Percentiles rank a stretch among this genome's conserved stretches.
Conservation (phyloP, 2,888 invertebrate genomes). For the Orchestes rusci region DNA sequence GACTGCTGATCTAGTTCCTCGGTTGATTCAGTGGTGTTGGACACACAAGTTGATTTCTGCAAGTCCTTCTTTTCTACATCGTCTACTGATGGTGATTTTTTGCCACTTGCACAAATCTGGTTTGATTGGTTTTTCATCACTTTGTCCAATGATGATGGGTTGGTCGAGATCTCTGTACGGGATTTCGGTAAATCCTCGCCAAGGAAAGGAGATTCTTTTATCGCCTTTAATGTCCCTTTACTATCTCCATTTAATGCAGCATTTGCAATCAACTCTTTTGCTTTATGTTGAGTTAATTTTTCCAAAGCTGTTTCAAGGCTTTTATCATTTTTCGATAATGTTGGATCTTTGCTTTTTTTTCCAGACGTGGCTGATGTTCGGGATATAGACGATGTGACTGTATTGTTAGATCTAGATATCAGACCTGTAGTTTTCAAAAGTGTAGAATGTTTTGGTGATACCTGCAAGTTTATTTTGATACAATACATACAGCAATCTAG, state of each 20-base stretch:
- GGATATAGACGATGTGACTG: conserved; percentile 7
- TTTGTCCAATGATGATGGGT: too few species aligned
- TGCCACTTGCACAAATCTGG: too few species aligned
- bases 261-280: conserved; percentile 32
- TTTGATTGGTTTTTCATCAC: too few species aligned
- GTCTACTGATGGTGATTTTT: too few species aligned
- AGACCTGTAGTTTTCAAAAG: neutral
- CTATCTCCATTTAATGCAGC: too few species aligned
- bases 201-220: conserved; percentile 2
- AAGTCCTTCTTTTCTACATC: too few species aligned
- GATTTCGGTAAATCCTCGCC: too few species aligned
- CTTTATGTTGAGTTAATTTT: conserved; percentile 39
- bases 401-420: neutral
- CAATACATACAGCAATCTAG: neutral
- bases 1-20: too few species aligned
- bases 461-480: conserved; percentile 9
- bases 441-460: conserved; percentile 16
- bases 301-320: conserved; percentile 40
- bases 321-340: conserved; percentile 35
- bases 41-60: too few species aligned
- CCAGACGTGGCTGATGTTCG: conserved; percentile 11
- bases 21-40: too few species aligned
- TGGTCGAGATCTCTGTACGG: too few species aligned
- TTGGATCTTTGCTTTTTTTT: conserved; percentile 19
- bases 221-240: too few species aligned